These are phyloP conservation scores for Hippolais icterina DNA, from an alignment of 2,113 vertebrate genomes.

Conservation along the genomic window DNA sequence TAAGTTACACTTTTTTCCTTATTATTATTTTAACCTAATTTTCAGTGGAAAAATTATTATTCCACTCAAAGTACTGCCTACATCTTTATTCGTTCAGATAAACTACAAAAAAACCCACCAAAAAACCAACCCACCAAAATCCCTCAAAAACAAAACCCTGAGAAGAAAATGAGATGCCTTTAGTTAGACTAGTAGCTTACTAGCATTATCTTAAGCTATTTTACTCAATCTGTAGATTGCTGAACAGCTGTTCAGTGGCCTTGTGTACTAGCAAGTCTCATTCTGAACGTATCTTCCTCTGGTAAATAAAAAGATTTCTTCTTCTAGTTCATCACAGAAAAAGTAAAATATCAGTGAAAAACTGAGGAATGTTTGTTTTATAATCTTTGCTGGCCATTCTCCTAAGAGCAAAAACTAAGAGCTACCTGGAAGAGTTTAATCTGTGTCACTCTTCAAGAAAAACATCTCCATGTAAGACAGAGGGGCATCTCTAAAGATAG, in stretches of 20 bases:
- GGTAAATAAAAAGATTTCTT: background rate
- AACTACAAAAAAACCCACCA: background rate
- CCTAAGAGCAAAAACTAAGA: background rate
- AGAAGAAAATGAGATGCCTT: background rate
- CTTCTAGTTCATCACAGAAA: background rate
- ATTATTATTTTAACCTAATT: background rate
- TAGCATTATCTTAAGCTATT: background rate
- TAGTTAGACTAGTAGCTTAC: background rate
- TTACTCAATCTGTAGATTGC: background rate
- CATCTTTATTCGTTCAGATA: background rate
- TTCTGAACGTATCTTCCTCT: background rate
- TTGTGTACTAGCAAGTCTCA: background rate
- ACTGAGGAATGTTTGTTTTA: background rate
- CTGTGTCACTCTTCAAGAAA: background rate
- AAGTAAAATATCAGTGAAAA: background rate
- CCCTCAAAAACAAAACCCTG: background rate
- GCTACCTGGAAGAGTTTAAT: background rate
- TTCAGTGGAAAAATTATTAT: background rate
- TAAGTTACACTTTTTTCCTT: background rate
- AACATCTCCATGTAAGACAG: background rate
- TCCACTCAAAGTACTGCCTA: background rate
- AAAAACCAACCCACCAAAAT: background rate
- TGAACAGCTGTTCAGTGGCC: background rate
- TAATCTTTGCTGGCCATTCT: background rate
- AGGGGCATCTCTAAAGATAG: background rate